Base-by-base conservation (phyloP, 1,140 invertebrate genomes). In the Homarus americanus region DNA sequence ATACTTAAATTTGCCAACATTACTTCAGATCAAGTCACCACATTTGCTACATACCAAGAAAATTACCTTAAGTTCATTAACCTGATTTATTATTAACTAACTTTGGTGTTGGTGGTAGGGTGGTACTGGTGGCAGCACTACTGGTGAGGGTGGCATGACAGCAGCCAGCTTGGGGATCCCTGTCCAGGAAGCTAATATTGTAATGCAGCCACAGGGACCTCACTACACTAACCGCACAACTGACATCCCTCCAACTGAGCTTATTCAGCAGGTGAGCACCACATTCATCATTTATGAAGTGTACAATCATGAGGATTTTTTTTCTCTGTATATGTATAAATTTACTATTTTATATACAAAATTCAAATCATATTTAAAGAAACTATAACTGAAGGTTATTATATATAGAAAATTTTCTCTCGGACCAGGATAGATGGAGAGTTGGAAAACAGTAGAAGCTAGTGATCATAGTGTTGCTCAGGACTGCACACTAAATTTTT, bases 211-310 rank as follows among this genome's bases (percentile, higher is more conserved):
- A 10, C 82, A 80, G 40, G 89, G 82, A 10, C 82, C 82, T 10
- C 82, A 91, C 58, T 86, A 91, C 73, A 91, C 75, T 80, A 85
- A 91, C 78, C 76, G 73, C 53, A 86, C 83, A 40, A 85, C 89
- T 41, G 89, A 91, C 41, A 91, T 82, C 32, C 89, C 89, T 36
- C 58, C 83, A 15, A 82, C 82, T 32, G 82, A 90, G n/a, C 63
- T 90, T 28, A 36, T 87, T 34, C 88, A 84, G 17, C 80, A 90
- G 88, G 88, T 90, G 73, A 83, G 87, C 28, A 36, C n/a, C 34
- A 10, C n/a, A 40, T 58, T 58, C 20, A 24, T 17, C 17, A 10
- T 49, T n/a, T n/a, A n/a, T n/a, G n/a, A n/a, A n/a, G n/a, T n/a
- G n/a, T n/a, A n/a, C n/a, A n/a, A n/a, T n/a, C n/a, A n/a, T n/a